phyloP scores from a whole-genome alignment of 1,140 invertebrate genomes.

The Lithobius niger region DNA sequence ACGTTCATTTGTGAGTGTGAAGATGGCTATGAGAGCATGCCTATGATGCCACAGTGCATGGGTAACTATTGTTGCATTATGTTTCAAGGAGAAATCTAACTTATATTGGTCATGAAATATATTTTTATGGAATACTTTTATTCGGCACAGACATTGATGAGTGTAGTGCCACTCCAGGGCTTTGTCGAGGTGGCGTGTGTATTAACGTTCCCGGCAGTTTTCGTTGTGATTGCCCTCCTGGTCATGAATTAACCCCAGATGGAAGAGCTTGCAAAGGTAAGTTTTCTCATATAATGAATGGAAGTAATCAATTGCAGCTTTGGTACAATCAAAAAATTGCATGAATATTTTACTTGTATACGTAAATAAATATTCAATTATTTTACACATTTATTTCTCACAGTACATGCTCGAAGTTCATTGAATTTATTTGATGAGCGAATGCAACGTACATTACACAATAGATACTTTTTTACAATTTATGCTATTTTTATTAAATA shows the following conservation, averaged over 20 bases:
- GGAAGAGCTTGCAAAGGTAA: slow-evolving; percentile 48
- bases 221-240: slow-evolving; percentile 52
- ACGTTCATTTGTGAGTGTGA: slow-evolving; percentile 68
- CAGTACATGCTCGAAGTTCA: too few relatives aligned
- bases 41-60: slow-evolving; percentile 69
- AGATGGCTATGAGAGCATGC: slow-evolving; percentile 54
- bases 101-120: too few relatives aligned
- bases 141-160: slow-evolving; percentile 76
- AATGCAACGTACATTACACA: too few relatives aligned
- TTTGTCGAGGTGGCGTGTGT: slow-evolving; percentile 52
- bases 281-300: too few relatives aligned
- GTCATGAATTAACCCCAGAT: slow-evolving; percentile 48
- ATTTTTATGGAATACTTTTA: too few relatives aligned
- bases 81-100: too few relatives aligned
- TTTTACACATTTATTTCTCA: background rate
- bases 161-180: slow-evolving; percentile 51
- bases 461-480: too few relatives aligned
- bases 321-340: slow-evolving; percentile 1
- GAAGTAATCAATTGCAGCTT: too few relatives aligned
- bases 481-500: too few relatives aligned
- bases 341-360: slow-evolving; percentile 6
- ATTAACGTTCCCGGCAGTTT: slow-evolving; percentile 54
- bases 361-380: background rate
- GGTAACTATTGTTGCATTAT: slow-evolving; percentile 45
- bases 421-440: too few relatives aligned